These are phyloP conservation scores for Orthosia incerta DNA, from an alignment of 2,888 invertebrate species.

Conservation along the genomic window DNA sequence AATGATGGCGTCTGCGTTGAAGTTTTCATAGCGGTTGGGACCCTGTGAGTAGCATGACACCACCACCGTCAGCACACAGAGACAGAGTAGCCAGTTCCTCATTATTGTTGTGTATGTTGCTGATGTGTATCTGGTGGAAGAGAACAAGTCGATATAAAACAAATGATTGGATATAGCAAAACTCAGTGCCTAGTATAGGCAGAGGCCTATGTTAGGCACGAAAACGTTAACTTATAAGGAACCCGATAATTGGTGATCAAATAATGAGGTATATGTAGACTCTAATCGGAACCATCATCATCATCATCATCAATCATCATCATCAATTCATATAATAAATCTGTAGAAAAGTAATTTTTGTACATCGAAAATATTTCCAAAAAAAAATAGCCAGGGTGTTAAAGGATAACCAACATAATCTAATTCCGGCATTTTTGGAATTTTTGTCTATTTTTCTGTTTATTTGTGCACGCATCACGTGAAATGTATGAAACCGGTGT, in stretches of 20 bases:
- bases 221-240: neutral
- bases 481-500: too few species aligned
- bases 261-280: neutral
- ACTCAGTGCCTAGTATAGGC: neutral
- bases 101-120: conserved; percentile 68
- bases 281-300: too few species aligned
- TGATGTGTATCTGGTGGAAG: conserved; percentile 59
- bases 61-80: conserved; percentile 83
- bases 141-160: neutral
- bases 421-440: too few species aligned
- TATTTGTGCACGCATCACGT: too few species aligned
- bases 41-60: conserved; percentile 77
- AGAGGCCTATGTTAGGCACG: neutral
- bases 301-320: too few species aligned
- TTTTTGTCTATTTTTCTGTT: too few species aligned
- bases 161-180: neutral
- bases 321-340: too few species aligned
- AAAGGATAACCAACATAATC: too few species aligned
- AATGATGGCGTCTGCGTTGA: conserved; percentile 86
- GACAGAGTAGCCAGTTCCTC: conserved; percentile 76
- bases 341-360: too few species aligned
- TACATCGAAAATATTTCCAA: too few species aligned
- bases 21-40: conserved; percentile 85
- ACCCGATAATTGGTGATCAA: neutral
- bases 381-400: too few species aligned